Evolutionary conservation across 2,888 invertebrate genomes (phyloP), one percentile per base, ranked within the genome.

Genomic region (Dryococelus australis): DNA sequence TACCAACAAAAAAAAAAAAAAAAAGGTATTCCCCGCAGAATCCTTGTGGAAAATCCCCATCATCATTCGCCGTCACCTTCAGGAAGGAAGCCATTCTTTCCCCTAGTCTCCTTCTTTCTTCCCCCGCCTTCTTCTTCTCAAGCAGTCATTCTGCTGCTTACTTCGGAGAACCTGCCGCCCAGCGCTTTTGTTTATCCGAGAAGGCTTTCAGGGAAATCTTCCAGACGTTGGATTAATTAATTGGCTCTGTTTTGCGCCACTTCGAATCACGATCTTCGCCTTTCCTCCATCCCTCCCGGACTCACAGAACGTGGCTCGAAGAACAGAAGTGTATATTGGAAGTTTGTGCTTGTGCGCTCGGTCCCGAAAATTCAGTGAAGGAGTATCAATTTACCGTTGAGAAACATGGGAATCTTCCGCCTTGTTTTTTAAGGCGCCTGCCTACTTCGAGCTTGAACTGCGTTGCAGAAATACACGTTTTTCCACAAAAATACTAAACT

Each of bases 41-140:
- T 65, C 65, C 65, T 20, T n/a, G 65, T 20, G 65, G 65, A 65
- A 65, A 65, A 65, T 65, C 65, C 65, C 65, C n/a, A 20, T n/a
- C 65, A 65, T 65, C 65, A 65, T 65, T 65, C n/a, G 65, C 65
- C 65, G 65, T 65, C 65, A 65, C 24, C 65, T 65, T 65, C 65
- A 65, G 65, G 65, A 65, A 65, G 65, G n/a, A 65, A 65, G 65
- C n/a, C 65, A n/a, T 65, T 65, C 65, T 20, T n/a, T 65, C 24
- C 65, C 16, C 65, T 47, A 16, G 47, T 47, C 47, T 47, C 4
- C 47, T 3, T 16, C 65, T 24, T 65, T 16, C 20, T 20, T 6
- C 65, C 65, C n/a, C 65, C 24, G 1, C 65, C 65, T 20, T 20
- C n/a, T 65, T 24, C 2, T 65, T 6, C 65, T 16, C 65, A 2